Conservation (phyloP, 2,888 invertebrate genomes). For the Leptinotarsa tumamoca region DNA sequence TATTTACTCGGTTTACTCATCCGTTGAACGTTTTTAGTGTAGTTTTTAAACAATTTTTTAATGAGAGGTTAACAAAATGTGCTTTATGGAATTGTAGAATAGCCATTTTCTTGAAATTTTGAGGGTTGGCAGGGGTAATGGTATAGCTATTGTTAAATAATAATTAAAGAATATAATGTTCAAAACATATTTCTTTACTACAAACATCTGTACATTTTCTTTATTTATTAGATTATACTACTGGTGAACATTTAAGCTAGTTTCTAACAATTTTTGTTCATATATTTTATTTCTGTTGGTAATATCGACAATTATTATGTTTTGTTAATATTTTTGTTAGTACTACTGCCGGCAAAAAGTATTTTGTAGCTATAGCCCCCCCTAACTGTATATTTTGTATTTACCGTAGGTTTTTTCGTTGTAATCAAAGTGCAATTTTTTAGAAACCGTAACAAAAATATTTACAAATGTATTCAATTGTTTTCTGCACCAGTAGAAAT, state of each 20-base stretch:
- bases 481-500: slow-evolving; percentile 61
- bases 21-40: neutral
- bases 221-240: slow-evolving; percentile 60
- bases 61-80: slow-evolving; percentile 57
- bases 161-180: slow-evolving; percentile 55
- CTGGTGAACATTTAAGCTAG: slow-evolving; percentile 59
- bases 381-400: slow-evolving; percentile 52
- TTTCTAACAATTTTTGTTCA: slow-evolving; percentile 59
- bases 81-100: slow-evolving; percentile 53
- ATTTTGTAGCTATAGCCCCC: slow-evolving; percentile 50
- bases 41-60: slow-evolving; percentile 39
- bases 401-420: slow-evolving; percentile 52
- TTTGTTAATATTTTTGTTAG: slow-evolving; percentile 61
- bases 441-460: slow-evolving; percentile 56
- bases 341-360: slow-evolving; percentile 41
- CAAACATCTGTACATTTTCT: slow-evolving; percentile 57
- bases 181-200: slow-evolving; percentile 58
- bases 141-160: slow-evolving; percentile 57
- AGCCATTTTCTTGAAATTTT: slow-evolving; percentile 56
- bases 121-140: slow-evolving; percentile 60
- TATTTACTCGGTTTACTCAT: neutral
- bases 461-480: slow-evolving; percentile 57
- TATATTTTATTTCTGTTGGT: slow-evolving; percentile 62
- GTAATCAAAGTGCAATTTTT: slow-evolving; percentile 58
- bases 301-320: slow-evolving; percentile 52